Conservation (phyloP, 2,888 invertebrate genomes). For the Cecidostiba fungosa region DNA sequence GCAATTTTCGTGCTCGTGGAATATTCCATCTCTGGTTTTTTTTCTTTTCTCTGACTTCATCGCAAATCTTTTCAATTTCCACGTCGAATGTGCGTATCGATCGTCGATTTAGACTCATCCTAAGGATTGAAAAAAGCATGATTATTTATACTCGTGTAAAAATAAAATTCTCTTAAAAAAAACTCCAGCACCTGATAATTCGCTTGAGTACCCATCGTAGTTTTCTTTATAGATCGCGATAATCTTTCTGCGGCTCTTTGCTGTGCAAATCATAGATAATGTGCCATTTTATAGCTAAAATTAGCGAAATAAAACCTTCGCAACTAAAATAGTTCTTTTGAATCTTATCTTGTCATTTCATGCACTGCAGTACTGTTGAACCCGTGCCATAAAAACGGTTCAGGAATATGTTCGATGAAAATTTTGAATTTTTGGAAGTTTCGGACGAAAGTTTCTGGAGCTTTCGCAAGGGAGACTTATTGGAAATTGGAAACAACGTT, state of each 20-base stretch:
- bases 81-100: conserved; percentile 23
- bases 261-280: not conserved
- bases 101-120: conserved; percentile 37
- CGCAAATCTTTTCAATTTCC: not conserved
- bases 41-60: no score
- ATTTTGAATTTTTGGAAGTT: no score
- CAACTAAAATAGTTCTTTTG: not conserved
- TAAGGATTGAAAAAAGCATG: conserved; percentile 20
- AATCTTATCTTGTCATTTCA: not conserved
- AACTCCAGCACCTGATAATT: conserved; percentile 4
- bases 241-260: not conserved
- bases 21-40: not conserved
- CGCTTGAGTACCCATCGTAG: conserved; percentile 24
- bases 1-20: not conserved
- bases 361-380: no score
- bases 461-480: no score
- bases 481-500: no score
- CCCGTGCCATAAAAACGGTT: no score
- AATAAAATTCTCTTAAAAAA: conserved; percentile 42
- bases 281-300: not conserved
- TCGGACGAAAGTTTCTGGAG: no score
- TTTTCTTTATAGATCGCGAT: conserved; percentile 28
- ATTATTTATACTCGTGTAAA: conserved; percentile 40
- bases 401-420: no score
- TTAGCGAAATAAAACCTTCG: not conserved